phyloP scores from a whole-genome alignment of 2,888 invertebrate species.

The Andrena flavipes region DNA sequence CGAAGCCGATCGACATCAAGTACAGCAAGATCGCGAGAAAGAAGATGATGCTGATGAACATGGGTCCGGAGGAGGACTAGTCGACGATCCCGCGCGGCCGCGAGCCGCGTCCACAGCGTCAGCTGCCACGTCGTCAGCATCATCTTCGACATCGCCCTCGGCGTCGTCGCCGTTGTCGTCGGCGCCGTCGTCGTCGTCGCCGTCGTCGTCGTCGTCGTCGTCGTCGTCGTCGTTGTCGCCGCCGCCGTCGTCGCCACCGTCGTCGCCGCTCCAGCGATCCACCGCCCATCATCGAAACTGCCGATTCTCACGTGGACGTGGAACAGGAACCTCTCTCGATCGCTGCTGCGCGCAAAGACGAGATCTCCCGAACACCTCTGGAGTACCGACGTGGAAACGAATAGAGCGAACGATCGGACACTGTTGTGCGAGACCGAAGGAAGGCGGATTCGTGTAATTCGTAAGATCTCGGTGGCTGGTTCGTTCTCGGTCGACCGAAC shows the following conservation, averaged over 20 bases:
- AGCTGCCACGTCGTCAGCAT: slow-evolving; percentile 36
- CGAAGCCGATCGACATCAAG: slow-evolving; percentile 94
- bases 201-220: slow-evolving; percentile 17
- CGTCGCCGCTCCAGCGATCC: slow-evolving; percentile 41
- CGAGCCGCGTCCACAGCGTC: slow-evolving; percentile 63
- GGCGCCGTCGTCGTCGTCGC: slow-evolving; percentile 22
- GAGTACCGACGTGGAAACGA: neutral
- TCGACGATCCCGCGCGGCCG: slow-evolving; percentile 78
- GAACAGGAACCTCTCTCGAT: slow-evolving; percentile 68
- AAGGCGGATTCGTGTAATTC: slow-evolving; percentile 25
- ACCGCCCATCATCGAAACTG: slow-evolving; percentile 70
- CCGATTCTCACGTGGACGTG: slow-evolving; percentile 72
- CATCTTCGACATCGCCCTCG: slow-evolving; percentile 36
- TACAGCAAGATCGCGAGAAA: slow-evolving; percentile 97
- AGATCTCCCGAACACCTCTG: slow-evolving; percentile 5
- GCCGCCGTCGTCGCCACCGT: slow-evolving; percentile 18
- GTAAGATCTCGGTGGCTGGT: slow-evolving; percentile 1
- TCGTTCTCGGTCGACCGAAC: slow-evolving; percentile 21
- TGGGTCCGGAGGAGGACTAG: slow-evolving; percentile 91
- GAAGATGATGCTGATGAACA: slow-evolving; percentile 94
- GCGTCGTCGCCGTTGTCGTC: slow-evolving; percentile 24
- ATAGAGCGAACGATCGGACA: neutral
- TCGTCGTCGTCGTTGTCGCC: slow-evolving; percentile 2
- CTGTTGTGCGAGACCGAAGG: neutral
- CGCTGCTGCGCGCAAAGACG: slow-evolving; percentile 45